Base-by-base conservation (phyloP, 2,888 invertebrate species). In the Drosophila greeni region DNA sequence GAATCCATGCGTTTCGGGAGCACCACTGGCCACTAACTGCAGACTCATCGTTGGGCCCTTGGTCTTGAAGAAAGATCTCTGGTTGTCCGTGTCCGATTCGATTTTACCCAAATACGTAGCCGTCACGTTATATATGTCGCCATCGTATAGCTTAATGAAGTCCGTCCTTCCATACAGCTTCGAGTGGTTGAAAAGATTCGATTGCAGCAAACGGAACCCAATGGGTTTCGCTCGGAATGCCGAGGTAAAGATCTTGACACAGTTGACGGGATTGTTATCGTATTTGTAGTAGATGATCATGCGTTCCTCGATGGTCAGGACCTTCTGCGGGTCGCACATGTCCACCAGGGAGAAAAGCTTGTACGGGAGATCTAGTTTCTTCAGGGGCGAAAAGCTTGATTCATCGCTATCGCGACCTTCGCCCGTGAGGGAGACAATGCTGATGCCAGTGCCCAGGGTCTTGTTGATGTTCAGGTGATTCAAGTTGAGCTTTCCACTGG, bases 261-360 rank as follows among this genome's bases (percentile, higher is more conserved):
- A 99, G 86, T 98, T 99, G 0, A 98, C 95, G 0, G 98, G 96
- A 87, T 94, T 93, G 77, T 97, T 97, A 85, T 97, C 97, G 85
- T 99, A 99, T 87, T 98, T 99, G 89, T 97, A 98, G 87, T 98
- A 99, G 20, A 99, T 87, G 0, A 99, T 89, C 6, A 98, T 92
- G 47, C 98, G 91, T 86, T 98, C 97, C 87, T 97, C 95, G 2
- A 99, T 92, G 2, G 92, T 91, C 16, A 99, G 93, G 86, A 95
- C 95, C 90, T 99, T 99, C 56, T 94, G 94, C 1, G 97, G 95
- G 86, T 98, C 97, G 88, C 99, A 99, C 75, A 99, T 97, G 76
- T 99, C 97, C 16, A 99, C 93, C 81, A 99, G 90, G 31, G 99
- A 97, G 89, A 97, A 98, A 37, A 97, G 89, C 84, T 96, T 93